Evolutionary conservation across 2,113 vertebrate species (phyloP).

Genomic region (Leuciscus idus): DNA sequence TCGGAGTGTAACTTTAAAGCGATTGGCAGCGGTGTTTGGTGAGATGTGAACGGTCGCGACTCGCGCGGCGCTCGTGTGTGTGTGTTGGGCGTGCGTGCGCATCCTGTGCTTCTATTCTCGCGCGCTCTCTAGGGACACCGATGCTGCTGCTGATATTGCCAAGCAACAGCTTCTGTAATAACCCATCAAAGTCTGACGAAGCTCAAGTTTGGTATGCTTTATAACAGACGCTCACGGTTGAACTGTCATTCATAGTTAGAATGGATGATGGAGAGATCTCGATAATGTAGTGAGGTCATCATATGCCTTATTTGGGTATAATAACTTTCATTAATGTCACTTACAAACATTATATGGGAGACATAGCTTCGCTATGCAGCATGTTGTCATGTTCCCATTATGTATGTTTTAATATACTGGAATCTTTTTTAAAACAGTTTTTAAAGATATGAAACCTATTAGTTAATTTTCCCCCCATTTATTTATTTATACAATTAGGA

Average conservation of each 20-base stretch:
- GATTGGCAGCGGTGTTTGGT: background rate
- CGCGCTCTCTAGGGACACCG: constrained; percentile 51
- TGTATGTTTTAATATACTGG: background rate
- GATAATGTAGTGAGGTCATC: background rate
- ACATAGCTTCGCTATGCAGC: background rate
- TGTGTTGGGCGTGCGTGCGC: constrained; percentile 46
- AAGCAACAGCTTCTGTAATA: constrained; percentile 53
- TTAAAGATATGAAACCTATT: background rate
- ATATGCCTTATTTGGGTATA: background rate
- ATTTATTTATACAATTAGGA: too few species aligned
- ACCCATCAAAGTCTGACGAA: constrained; percentile 12
- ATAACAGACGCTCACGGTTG: background rate
- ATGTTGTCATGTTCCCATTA: background rate
- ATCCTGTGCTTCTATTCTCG: constrained; percentile 50
- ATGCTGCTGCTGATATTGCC: constrained; percentile 56
- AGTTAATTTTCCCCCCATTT: background rate
- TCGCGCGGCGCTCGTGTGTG: constrained; percentile 16
- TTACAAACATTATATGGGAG: background rate
- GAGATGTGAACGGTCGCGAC: background rate
- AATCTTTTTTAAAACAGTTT: background rate
- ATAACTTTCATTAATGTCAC: background rate
- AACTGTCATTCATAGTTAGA: background rate
- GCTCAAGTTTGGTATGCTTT: constrained; percentile 28
- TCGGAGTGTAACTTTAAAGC: constrained; percentile 32
- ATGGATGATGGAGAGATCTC: background rate